Evolutionary conservation across 2,888 invertebrate species (phyloP), one percentile per base, ranked within the genome.

Genomic region (Nomada ferruginata): DNA sequence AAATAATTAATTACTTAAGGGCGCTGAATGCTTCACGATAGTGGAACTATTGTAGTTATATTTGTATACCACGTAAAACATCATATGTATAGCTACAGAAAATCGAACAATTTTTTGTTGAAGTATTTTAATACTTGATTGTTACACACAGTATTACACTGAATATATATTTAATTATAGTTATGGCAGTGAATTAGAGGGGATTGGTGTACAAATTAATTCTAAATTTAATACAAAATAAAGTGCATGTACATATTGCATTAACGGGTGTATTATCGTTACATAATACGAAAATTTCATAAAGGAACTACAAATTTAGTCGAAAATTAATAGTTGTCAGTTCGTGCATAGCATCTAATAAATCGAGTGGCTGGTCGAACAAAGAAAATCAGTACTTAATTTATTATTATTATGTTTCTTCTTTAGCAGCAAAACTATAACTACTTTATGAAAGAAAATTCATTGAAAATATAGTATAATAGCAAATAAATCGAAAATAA

Each of bases 221-320:
- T 15, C 9, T 47, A n/a, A 44, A 52, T 9, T 29, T 4, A 59
- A 60, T 5, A 66, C 20, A 59, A 47, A 65, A 23, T 29, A 36
- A n/a, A 20, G 9, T 36, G 13, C 9, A 36, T 53, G 20, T 29
- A 69, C 29, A 47, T 47, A 50, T 23, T 20, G 26, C 23, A 29
- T 78, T 13, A 11, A 74, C 36, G 53, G 66, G 57, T 75, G 77
- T 71, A 77, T 83, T 83, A 81, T 74, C 44, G 7, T 55, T 42
- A 61, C 23, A 81, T 77, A 81, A 77, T 77, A 81, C 81, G 44
- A 64, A 68, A 36, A 44, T 61, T 42, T 36, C 59, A 23, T 52
- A 52, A 65, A 59, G 29, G 29, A 52, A 57, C 23, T 69, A 23
- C 10, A 13, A 59, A 44, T 50, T 72, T 26, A 36, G 44, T 18